Evolutionary conservation across 2,797 vertebrate genomes (phyloP).

Genomic region (Artibeus lituratus): DNA sequence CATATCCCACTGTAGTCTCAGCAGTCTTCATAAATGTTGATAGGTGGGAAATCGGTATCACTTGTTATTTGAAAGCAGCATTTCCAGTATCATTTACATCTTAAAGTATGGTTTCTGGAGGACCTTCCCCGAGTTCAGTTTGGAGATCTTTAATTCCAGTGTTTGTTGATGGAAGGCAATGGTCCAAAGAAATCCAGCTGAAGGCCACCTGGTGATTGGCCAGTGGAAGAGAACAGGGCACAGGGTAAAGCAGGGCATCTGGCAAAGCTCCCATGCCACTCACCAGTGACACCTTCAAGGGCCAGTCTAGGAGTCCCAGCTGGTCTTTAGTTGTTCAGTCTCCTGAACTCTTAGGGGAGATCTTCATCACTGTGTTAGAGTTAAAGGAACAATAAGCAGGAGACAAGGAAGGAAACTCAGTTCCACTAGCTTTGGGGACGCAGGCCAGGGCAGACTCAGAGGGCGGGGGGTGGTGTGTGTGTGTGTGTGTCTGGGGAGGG

Average conservation of each 20-base stretch:
- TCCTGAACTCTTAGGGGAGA: neutral
- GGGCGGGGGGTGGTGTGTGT: neutral
- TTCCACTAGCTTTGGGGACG: neutral
- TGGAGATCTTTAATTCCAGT: neutral
- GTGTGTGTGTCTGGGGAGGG: neutral
- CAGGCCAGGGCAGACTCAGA: fast-evolving
- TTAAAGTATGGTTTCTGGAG: neutral
- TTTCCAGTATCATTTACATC: neutral
- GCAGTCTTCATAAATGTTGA: neutral
- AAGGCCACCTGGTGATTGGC: neutral
- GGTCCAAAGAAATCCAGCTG: neutral
- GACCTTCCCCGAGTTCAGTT: neutral
- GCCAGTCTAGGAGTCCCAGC: too few relatives aligned
- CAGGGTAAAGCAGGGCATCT: neutral
- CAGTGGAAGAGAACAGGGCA: neutral
- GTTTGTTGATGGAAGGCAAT: neutral
- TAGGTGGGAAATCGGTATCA: neutral
- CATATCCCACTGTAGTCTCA: neutral
- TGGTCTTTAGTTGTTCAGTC: neutral
- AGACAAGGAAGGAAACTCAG: neutral
- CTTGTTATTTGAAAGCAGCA: neutral
- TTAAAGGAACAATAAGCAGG: neutral
- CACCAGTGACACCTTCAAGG: neutral
- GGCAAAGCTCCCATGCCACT: neutral
- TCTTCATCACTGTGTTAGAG: neutral